These are phyloP conservation scores for Diglossa cyanea DNA, from an alignment of 2,797 vertebrate genomes.

Conservation along the genomic window DNA sequence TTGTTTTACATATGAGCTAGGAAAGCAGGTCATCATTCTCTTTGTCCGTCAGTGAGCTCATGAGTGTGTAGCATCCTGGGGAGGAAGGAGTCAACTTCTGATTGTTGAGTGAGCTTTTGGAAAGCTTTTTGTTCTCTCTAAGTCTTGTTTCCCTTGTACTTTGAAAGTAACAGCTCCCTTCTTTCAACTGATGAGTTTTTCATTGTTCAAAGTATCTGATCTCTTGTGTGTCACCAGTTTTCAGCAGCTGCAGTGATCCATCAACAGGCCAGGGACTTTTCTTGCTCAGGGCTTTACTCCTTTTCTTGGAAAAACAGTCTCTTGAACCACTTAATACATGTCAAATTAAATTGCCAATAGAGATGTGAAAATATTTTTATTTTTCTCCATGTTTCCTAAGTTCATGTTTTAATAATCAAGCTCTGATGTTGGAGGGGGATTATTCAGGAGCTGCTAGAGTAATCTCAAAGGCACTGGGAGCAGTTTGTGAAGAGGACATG, in stretches of 20 bases:
- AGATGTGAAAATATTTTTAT: neutral
- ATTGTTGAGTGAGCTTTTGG: neutral
- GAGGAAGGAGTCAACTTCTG: neutral
- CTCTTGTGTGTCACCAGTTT: neutral
- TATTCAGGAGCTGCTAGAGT: neutral
- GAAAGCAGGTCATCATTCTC: neutral
- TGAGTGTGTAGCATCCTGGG: neutral
- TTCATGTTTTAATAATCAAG: neutral
- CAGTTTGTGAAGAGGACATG: neutral
- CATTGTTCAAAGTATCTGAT: neutral
- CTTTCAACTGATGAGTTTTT: neutral
- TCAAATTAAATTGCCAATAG: neutral
- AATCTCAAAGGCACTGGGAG: neutral
- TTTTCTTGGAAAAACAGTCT: neutral
- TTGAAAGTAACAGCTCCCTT: neutral
- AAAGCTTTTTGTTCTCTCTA: neutral
- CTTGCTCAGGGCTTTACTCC: neutral
- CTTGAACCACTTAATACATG: neutral
- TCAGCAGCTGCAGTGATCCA: neutral
- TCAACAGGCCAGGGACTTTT: neutral
- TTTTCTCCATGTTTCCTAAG: neutral
- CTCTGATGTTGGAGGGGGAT: neutral
- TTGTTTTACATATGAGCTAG: neutral
- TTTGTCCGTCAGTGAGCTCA: neutral
- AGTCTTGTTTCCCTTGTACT: neutral